These are phyloP conservation scores for Gibbula magus DNA, from an alignment of 2,888 invertebrate genomes.

Conservation along the genomic window DNA sequence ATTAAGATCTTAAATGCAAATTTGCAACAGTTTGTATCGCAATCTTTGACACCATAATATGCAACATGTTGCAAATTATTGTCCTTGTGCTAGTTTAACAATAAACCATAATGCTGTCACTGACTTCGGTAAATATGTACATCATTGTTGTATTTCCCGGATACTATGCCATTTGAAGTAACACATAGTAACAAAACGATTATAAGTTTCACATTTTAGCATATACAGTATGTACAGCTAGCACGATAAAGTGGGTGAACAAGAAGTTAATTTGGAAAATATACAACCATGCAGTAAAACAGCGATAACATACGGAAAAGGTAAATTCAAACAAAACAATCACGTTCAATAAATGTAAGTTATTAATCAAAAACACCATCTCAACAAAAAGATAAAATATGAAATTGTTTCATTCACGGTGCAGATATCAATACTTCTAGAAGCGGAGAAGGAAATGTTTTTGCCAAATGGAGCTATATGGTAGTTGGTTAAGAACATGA, in stretches of 20 bases:
- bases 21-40: too few species aligned
- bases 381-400: not conserved
- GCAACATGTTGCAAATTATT: too few species aligned
- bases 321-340: not conserved
- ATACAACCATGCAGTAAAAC: not conserved
- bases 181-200: too few species aligned
- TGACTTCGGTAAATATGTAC: not conserved
- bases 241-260: conserved; percentile 23
- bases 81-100: too few species aligned
- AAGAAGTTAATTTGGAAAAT: not conserved
- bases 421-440: too few species aligned
- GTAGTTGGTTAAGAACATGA: too few species aligned
- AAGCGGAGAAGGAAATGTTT: too few species aligned
- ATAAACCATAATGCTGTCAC: too few species aligned
- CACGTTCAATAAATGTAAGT: not conserved
- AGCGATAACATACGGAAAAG: not conserved
- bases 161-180: not conserved
- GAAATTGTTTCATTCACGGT: not conserved
- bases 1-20: too few species aligned
- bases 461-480: too few species aligned
- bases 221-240: not conserved
- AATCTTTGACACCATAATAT: too few species aligned
- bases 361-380: not conserved
- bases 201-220: too few species aligned
- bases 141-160: not conserved